Evolutionary conservation across 2,113 vertebrate species (phyloP).

Genomic region (Lampris incognitus): DNA sequence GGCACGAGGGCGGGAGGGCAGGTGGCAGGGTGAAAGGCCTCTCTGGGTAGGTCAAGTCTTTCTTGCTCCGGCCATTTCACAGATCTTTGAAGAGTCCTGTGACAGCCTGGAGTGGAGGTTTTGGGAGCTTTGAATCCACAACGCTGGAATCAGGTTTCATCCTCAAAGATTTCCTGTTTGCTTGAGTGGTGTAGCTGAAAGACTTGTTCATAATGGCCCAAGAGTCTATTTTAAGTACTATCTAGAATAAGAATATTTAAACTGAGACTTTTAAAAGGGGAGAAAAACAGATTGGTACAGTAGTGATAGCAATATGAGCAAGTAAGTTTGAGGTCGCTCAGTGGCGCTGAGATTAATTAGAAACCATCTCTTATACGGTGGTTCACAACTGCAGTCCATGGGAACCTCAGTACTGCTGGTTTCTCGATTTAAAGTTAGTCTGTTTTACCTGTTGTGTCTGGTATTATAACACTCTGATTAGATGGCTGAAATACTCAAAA

Average conservation of each 20-base stretch:
- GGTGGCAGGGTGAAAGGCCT: constrained; percentile 70
- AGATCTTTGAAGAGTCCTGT: constrained; percentile 11
- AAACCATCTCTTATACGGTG: too few relatives aligned
- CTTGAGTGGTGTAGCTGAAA: not conserved
- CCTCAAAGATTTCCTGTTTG: constrained; percentile 9
- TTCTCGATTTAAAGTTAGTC: too few relatives aligned
- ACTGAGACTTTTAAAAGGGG: not conserved
- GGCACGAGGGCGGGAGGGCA: constrained; percentile 68
- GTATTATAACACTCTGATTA: too few relatives aligned
- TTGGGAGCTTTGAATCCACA: not conserved
- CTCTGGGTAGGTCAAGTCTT: constrained; percentile 34
- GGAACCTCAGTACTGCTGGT: too few relatives aligned
- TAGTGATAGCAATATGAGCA: too few relatives aligned
- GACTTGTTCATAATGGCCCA: not conserved
- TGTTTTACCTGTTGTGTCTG: too few relatives aligned
- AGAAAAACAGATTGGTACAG: too few relatives aligned
- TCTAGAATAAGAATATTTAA: not conserved
- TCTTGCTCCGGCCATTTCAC: constrained; percentile 32
- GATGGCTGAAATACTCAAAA: not conserved
- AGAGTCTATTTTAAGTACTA: not conserved
- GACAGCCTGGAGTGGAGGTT: not conserved
- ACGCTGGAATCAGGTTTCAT: not conserved
- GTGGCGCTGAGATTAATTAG: too few relatives aligned
- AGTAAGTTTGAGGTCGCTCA: too few relatives aligned
- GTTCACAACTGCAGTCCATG: too few relatives aligned